These are phyloP conservation scores for Callimorpha dominula DNA, from an alignment of 2,888 invertebrate genomes.

Conservation along the genomic window DNA sequence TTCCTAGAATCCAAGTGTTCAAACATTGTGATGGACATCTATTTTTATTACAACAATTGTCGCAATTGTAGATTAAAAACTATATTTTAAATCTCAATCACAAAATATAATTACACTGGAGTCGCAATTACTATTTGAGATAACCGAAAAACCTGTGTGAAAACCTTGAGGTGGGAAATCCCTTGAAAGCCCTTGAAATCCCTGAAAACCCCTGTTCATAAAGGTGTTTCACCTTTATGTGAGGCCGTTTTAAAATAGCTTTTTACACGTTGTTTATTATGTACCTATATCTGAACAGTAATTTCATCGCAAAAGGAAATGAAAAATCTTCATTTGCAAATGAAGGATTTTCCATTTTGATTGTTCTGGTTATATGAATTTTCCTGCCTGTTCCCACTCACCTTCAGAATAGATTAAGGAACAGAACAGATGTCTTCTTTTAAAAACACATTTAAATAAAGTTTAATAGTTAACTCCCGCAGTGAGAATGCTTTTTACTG, in stretches of 20 bases:
- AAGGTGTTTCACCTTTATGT: background rate
- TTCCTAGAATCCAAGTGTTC: background rate
- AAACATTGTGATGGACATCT: slow-evolving; percentile 4
- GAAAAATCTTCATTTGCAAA: background rate
- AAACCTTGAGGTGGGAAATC: background rate
- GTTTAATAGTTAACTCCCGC: background rate
- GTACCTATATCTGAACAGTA: background rate
- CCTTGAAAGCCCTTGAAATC: too few relatives aligned
- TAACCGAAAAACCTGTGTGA: background rate
- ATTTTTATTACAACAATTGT: background rate
- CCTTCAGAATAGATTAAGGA: background rate
- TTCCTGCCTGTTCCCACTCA: background rate
- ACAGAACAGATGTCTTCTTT: background rate
- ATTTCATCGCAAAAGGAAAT: background rate
- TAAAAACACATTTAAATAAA: background rate
- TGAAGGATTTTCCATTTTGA: too few relatives aligned
- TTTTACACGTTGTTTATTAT: background rate
- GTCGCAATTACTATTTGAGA: background rate
- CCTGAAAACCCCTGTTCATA: background rate
- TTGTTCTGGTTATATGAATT: background rate
- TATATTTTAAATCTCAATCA: background rate
- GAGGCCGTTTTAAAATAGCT: background rate
- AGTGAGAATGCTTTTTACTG: too few relatives aligned
- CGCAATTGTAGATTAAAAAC: background rate
- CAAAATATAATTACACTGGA: too few relatives aligned